phyloP scores from a whole-genome alignment of 1,140 invertebrate genomes.

The Drosophila takahashii region DNA sequence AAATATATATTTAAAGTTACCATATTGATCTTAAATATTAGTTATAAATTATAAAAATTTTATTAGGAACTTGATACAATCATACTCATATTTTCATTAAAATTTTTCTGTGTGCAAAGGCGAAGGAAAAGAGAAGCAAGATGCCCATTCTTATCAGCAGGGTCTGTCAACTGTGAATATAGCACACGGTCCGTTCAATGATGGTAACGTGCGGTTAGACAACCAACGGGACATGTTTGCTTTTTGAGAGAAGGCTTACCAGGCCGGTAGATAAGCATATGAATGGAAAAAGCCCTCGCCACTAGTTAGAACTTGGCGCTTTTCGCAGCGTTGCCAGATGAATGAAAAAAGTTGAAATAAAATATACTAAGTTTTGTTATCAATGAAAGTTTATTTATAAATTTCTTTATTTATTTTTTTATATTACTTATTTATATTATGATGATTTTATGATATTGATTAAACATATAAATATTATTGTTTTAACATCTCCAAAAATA shows the following conservation, averaged over 20 bases:
- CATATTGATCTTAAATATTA: no score
- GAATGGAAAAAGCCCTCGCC: not conserved
- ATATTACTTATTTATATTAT: no score
- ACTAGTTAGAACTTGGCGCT: conserved; percentile 14
- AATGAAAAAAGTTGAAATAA: not conserved
- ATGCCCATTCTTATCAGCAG: conserved; percentile 28
- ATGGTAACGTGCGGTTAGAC: conserved; percentile 67
- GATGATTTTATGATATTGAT: no score
- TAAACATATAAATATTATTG: no score
- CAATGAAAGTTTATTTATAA: no score
- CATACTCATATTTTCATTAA: not conserved
- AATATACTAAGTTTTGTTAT: not conserved
- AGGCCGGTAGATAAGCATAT: conserved; percentile 4
- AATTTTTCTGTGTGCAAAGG: not conserved
- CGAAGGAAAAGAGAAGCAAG: not conserved
- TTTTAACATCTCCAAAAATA: conserved; percentile 14
- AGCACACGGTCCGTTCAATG: conserved; percentile 50
- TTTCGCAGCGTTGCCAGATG: conserved; percentile 9
- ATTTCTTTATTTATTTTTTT: no score
- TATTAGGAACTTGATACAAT: no score
- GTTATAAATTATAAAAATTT: no score
- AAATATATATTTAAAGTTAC: no score
- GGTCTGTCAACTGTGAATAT: conserved; percentile 18
- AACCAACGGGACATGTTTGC: conserved; percentile 37
- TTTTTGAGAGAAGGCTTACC: conserved; percentile 10